phyloP scores from a whole-genome alignment of 2,113 vertebrate species.

The Myxocyprinus asiaticus region DNA sequence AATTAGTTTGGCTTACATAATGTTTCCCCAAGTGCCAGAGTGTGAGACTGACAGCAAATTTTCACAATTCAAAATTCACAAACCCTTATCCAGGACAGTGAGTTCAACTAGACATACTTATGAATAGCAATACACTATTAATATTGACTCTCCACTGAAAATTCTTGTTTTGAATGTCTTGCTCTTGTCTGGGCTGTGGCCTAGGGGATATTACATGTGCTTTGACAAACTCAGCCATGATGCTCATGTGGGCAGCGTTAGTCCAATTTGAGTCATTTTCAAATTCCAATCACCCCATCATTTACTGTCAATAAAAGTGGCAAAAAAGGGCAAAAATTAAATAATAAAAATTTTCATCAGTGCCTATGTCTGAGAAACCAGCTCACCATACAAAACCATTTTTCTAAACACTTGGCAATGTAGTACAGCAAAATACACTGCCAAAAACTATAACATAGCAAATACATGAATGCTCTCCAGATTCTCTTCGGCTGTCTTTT shows the following conservation, averaged over 20 bases:
- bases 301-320: too few relatives aligned
- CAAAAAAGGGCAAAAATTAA: too few relatives aligned
- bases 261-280: background rate
- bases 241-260: background rate
- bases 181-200: background rate
- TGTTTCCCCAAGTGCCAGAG: slow-evolving; percentile 6
- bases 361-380: too few relatives aligned
- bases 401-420: too few relatives aligned
- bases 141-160: background rate
- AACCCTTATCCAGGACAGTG: background rate
- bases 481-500: too few relatives aligned
- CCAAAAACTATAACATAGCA: too few relatives aligned
- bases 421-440: too few relatives aligned
- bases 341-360: too few relatives aligned
- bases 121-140: slow-evolving; percentile 24
- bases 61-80: slow-evolving; percentile 3
- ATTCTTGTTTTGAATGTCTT: slow-evolving; percentile 6
- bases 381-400: too few relatives aligned
- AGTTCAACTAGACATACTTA: background rate
- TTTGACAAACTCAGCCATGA: background rate
- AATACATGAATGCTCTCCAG: too few relatives aligned
- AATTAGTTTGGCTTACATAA: background rate
- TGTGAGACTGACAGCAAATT: slow-evolving; percentile 12
- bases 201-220: background rate
- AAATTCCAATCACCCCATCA: too few relatives aligned